These are phyloP conservation scores for Mellilla xanthometata DNA, from an alignment of 2,888 invertebrate genomes.

Conservation along the genomic window DNA sequence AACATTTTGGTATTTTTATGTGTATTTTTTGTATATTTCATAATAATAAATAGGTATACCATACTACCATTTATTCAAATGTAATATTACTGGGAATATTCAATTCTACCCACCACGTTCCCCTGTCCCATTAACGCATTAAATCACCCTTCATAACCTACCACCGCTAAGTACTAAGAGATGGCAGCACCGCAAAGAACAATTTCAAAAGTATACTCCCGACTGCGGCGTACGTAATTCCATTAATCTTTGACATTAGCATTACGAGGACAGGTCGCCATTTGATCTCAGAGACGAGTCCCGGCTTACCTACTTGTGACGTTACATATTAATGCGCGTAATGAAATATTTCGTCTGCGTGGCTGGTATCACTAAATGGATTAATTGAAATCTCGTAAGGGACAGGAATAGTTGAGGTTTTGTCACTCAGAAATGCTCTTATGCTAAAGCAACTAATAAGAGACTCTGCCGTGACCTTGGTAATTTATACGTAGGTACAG, in stretches of 20 bases:
- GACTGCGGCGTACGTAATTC: constrained; percentile 55
- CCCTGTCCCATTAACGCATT: not conserved
- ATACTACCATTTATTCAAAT: too few species aligned
- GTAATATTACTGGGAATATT: too few species aligned
- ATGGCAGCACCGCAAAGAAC: constrained; percentile 45
- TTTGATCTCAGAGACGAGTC: constrained; percentile 57
- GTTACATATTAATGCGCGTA: constrained; percentile 56
- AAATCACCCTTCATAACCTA: constrained; percentile 31
- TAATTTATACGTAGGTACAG: too few species aligned
- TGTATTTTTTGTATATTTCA: too few species aligned
- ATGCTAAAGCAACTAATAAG: too few species aligned
- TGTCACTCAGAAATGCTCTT: too few species aligned
- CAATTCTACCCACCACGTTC: constrained; percentile 10
- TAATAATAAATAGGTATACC: too few species aligned
- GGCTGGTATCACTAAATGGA: constrained; percentile 34
- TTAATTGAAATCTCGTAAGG: constrained; percentile 40
- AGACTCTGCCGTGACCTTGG: too few species aligned
- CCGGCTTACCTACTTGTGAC: constrained; percentile 52
- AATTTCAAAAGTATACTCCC: constrained; percentile 46
- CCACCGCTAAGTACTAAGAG: constrained; percentile 36
- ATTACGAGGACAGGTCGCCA: constrained; percentile 62
- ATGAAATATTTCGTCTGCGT: constrained; percentile 53
- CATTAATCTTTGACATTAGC: constrained; percentile 71
- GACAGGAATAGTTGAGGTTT: constrained; percentile 15
- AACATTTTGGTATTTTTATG: too few species aligned